Evolutionary conservation across 2,797 vertebrate genomes (phyloP), one percentile per base, ranked within the genome.

Genomic region (Pangasius sanitwongsei): DNA sequence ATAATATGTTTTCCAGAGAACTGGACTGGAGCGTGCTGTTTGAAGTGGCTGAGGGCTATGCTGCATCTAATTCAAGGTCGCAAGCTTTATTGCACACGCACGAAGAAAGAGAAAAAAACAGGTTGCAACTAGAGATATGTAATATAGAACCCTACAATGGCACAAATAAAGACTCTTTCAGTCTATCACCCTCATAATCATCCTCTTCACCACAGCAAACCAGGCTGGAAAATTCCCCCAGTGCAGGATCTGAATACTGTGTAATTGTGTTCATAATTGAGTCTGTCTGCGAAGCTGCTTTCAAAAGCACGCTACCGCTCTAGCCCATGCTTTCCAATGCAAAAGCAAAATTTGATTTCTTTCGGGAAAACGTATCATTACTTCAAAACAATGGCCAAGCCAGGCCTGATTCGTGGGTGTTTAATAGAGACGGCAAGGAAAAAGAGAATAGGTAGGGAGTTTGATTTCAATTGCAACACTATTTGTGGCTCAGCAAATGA

Each of bases 41-140:
- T 94, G 91, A 95, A 94, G 92, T 90, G 87, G 63, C 44, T 1
- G 77, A 53, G 83, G 74, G 77, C 87, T 88, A 90, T 90, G 69
- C 91, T 86, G 90, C 86, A 57, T n/a, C 61, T 82, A 92, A 92
- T 92, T 90, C 87, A 89, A 90, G 83, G 90, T 91, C 89, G 90
- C 90, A 93, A 93, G 93, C 91, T 92, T 91, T 69, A 92, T 87
- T 23, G n/a, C 12, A 72, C 16, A 87, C 23, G 6, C 61, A 31
- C 25, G 5, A 48, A 34, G n/a, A 20, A 70, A 37, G 16, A 34
- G 23, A 23, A 20, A 11, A 28, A 31, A 31, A 41, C 72, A 69
- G 28, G 53, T 74, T 34, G 83, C 20, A 18, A 82, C 41, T 70
- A 1, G 20, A 41, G 34, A 34, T 25, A 63, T n/a, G 85, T 63